These are phyloP conservation scores for Dendrocincla tyrannina DNA, from an alignment of 2,797 vertebrate genomes.

Conservation along the genomic window DNA sequence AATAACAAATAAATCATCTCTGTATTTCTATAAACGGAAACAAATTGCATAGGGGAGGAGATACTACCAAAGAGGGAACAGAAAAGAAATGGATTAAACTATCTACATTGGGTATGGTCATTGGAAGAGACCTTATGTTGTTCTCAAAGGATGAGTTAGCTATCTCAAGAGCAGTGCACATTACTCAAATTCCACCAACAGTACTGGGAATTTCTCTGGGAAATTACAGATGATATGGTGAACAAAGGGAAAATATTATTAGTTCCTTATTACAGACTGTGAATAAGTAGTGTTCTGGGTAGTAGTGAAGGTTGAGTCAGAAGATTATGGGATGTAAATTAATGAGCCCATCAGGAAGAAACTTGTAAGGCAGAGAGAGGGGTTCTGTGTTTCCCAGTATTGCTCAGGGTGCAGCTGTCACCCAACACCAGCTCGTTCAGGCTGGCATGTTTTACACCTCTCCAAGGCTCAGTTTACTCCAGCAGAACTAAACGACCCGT, in stretches of 20 bases:
- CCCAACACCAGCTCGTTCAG: neutral
- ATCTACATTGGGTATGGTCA: neutral
- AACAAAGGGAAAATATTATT: neutral
- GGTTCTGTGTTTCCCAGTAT: neutral
- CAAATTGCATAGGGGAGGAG: neutral
- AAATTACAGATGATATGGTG: neutral
- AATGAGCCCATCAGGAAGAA: neutral
- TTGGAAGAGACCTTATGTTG: neutral
- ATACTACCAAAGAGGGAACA: neutral
- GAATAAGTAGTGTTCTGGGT: neutral
- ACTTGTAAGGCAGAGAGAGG: neutral
- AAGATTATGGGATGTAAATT: neutral
- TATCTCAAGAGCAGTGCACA: neutral
- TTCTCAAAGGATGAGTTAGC: neutral
- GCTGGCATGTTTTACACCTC: neutral
- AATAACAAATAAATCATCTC: neutral
- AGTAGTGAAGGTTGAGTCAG: neutral
- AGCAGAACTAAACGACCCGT: neutral
- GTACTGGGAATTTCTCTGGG: neutral
- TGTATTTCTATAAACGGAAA: neutral
- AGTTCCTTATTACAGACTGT: neutral
- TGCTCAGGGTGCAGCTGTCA: neutral
- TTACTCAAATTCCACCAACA: neutral
- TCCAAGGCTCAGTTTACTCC: neutral
- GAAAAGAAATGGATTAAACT: neutral